These are phyloP conservation scores for Grammomys surdaster DNA, from an alignment of 2,113 vertebrate genomes.

Conservation along the genomic window DNA sequence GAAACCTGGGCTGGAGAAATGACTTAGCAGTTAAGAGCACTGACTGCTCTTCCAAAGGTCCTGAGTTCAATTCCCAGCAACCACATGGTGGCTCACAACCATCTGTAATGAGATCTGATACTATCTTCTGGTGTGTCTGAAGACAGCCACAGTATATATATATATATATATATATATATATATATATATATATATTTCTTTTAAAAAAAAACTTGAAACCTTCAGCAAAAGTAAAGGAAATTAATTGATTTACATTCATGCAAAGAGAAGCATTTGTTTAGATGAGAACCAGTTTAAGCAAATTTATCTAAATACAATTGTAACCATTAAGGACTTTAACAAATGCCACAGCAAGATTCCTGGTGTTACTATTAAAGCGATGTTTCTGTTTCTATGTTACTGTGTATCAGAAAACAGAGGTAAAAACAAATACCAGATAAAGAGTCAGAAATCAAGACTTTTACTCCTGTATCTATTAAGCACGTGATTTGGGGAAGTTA, in stretches of 20 bases:
- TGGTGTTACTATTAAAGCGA: conserved; percentile 28
- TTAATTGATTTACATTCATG: conserved; percentile 67
- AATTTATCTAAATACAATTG: conserved; percentile 60
- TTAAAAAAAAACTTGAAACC: conserved; percentile 25
- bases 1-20: neutral
- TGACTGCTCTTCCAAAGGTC: too few species aligned
- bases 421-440: neutral
- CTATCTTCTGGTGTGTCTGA: too few species aligned
- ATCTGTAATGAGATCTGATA: too few species aligned
- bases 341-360: conserved; percentile 21
- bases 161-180: too few species aligned
- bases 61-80: too few species aligned
- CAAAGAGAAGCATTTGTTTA: conserved; percentile 55
- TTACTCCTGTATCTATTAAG: neutral
- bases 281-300: conserved; percentile 12
- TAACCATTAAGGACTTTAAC: conserved; percentile 58
- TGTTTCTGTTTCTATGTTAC: conserved; percentile 19
- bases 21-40: too few species aligned
- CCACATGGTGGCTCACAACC: too few species aligned
- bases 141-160: too few species aligned
- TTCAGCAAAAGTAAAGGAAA: conserved; percentile 41
- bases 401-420: neutral
- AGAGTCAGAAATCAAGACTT: conserved; percentile 26
- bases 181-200: too few species aligned
- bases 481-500: neutral